Percentiles rank a stretch among this genome's conserved stretches.
phyloP scores from a whole-genome alignment of 2,888 invertebrate genomes.

The Amblyjoppa fuscipennis region DNA sequence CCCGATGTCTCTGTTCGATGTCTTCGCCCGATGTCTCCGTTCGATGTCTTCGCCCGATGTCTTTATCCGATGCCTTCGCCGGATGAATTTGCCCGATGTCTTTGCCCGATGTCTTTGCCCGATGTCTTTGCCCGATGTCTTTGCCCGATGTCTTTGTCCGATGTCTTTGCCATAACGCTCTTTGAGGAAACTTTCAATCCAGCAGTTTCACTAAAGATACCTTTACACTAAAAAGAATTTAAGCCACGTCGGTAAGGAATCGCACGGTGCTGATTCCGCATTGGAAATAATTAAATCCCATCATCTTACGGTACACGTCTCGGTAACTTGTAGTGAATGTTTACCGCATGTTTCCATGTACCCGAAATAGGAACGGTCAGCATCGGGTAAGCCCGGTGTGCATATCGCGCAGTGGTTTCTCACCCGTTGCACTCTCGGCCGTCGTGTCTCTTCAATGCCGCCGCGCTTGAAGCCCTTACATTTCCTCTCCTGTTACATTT shows the following conservation, averaged over 20 bases:
- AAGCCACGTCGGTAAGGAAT: neutral
- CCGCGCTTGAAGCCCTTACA: conserved; percentile 24
- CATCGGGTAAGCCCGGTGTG: conserved; percentile 12
- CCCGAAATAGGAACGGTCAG: conserved; percentile 9
- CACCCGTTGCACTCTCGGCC: conserved; percentile 42
- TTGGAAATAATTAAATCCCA: neutral
- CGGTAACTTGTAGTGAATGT: neutral
- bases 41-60: no score
- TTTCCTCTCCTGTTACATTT: conserved; percentile 15
- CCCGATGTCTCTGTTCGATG: no score
- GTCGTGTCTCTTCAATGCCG: conserved; percentile 32
- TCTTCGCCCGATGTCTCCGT: no score
- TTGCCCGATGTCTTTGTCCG: no score
- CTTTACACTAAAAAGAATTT: neutral
- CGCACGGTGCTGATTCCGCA: neutral
- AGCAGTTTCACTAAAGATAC: no score
- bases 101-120: no score
- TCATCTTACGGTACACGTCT: neutral
- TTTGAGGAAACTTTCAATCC: no score
- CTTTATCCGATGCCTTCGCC: no score
- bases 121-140: no score
- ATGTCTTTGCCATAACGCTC: no score
- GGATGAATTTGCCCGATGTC: no score
- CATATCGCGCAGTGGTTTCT: conserved; percentile 25
- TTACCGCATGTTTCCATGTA: neutral